Evolutionary conservation across 1,140 invertebrate species (phyloP).

Genomic region (Linepithema humile): DNA sequence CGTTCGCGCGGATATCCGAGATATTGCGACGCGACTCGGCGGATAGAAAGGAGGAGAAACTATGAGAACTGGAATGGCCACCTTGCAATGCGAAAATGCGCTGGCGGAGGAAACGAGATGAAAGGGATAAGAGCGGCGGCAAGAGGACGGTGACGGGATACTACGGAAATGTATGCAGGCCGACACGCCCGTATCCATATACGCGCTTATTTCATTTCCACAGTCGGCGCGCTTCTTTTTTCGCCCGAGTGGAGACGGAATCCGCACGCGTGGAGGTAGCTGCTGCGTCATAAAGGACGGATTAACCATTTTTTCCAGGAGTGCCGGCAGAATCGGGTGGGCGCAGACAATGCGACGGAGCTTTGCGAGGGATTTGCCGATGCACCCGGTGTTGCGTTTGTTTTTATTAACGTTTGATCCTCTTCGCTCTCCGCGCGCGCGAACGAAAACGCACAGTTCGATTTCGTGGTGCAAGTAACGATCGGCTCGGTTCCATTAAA

Average conservation of each 20-base stretch:
- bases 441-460: neutral
- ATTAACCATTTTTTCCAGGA: conserved; percentile 63
- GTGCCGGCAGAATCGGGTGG: conserved; percentile 1
- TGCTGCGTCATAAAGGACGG: conserved; percentile 64
- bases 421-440: conserved; percentile 28
- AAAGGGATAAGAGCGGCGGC: neutral
- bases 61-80: neutral
- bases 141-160: neutral
- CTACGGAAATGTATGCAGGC: conserved; percentile 4
- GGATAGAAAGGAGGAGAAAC: neutral
- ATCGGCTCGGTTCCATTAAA: conserved; percentile 27
- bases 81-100: conserved; percentile 25
- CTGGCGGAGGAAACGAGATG: conserved; percentile 9
- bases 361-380: conserved; percentile 66
- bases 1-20: conserved; percentile 39
- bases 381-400: conserved; percentile 61
- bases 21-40: conserved; percentile 20
- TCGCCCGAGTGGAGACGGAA: conserved; percentile 21
- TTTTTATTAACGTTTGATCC: conserved; percentile 68
- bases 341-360: conserved; percentile 55
- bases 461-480: conserved; percentile 33
- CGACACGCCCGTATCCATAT: conserved; percentile 8
- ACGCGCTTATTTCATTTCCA: conserved; percentile 61
- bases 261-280: neutral
- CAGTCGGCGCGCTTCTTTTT: conserved; percentile 23